These are phyloP conservation scores for Hiodon alosoides DNA, from an alignment of 2,113 vertebrate species.

Conservation along the genomic window DNA sequence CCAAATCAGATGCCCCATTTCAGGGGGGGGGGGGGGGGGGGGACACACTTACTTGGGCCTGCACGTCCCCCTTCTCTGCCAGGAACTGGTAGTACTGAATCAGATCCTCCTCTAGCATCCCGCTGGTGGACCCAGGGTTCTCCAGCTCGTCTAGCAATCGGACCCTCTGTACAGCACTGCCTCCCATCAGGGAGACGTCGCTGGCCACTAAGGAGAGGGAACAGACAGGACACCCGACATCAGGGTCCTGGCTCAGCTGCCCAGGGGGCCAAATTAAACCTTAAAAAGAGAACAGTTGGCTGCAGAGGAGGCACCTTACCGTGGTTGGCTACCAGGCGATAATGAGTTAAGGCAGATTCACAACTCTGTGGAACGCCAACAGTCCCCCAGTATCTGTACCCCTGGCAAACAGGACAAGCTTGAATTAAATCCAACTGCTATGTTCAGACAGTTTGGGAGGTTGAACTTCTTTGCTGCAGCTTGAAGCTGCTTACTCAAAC, in stretches of 20 bases:
- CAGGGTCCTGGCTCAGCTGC: too few relatives aligned
- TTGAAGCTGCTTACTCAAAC: not conserved
- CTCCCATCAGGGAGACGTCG: slow-evolving; percentile 90
- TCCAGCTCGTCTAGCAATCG: slow-evolving; percentile 89
- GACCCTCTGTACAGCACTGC: slow-evolving; percentile 90
- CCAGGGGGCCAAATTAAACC: too few relatives aligned
- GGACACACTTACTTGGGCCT: slow-evolving; percentile 76
- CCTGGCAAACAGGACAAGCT: slow-evolving; percentile 52
- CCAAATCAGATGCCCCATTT: not conserved
- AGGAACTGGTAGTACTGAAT: slow-evolving; percentile 98
- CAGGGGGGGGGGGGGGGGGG: not conserved
- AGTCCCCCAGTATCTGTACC: slow-evolving; percentile 95
- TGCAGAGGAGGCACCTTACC: slow-evolving; percentile 57
- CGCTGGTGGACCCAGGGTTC: slow-evolving; percentile 89
- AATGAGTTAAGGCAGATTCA: slow-evolving; percentile 94
- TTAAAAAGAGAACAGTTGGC: not conserved
- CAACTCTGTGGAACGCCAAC: slow-evolving; percentile 95
- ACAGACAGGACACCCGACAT: not conserved
- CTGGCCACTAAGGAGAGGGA: slow-evolving; percentile 74
- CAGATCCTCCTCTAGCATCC: slow-evolving; percentile 95
- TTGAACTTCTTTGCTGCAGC: not conserved
- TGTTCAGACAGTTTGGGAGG: not conserved
- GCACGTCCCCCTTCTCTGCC: slow-evolving; percentile 97
- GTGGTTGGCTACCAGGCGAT: slow-evolving; percentile 88
- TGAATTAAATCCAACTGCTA: not conserved